Evolutionary conservation across 1,140 invertebrate species (phyloP), one percentile per base, ranked within the genome.

Genomic region (Telenomus remus): DNA sequence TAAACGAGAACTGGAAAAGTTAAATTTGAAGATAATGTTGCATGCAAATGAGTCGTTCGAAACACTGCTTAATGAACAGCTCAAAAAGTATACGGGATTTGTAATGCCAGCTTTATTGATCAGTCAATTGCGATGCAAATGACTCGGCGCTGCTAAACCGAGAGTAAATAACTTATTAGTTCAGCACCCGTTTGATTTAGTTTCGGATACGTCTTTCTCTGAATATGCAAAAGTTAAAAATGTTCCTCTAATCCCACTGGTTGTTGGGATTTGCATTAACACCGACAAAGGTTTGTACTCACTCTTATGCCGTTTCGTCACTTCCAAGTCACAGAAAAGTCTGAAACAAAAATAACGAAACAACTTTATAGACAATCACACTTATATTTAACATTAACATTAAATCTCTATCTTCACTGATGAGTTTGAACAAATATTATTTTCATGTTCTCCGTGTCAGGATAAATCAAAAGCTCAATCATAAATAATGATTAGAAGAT

Each of bases 1-100:
- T 72, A 48, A 72, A 64, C 57, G 54, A 46, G 55, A 47, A 54
- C 57, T 57, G 60, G 47, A 64, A 59, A 72, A 72, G 69, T 72
- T 72, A 64, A 59, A 59, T 72, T 64, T 46, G 35, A 57, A 65
- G 59, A 72, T 64, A 72, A 72, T 53, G 59, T 71, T 59, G 7
- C 48, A 59, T 59, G 59, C 47, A 72, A 72, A 72, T 73, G 54
- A 66, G 39, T 19, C 12, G 33, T 72, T 65, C 55, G 61, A 50
- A 65, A 60, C 48, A 49, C 43, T 44, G 61, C 44, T 55, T 73
- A 66, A 73, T 54, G 56, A 73, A 61, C 27, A 47, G 55, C 39
- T 73, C 27, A 49, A 65, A 64, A 73, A 61, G 37, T 73, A 66
- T 55, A 27, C 19, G 19, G 61, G 19, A 39, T 44, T 48, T 50